phyloP scores from a whole-genome alignment of 2,888 invertebrate genomes.

The Andrena bucephala region DNA sequence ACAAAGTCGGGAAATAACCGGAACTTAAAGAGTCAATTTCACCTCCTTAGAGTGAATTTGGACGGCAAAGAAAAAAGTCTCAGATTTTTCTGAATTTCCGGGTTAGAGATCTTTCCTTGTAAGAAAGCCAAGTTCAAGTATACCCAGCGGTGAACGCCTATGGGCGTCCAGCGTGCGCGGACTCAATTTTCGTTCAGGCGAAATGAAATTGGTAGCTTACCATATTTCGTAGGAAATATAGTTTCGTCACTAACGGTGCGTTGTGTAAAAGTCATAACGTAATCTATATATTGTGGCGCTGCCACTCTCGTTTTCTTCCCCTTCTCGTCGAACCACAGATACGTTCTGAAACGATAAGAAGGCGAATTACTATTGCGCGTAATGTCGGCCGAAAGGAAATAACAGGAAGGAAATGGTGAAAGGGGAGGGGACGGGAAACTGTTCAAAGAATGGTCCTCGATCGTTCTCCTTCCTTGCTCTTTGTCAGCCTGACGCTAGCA shows the following conservation, averaged over 20 bases:
- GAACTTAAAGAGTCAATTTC: no score
- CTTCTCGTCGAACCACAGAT: constrained; percentile 99
- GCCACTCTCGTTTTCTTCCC: constrained; percentile 99
- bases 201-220: constrained; percentile 85
- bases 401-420: not conserved
- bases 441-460: constrained; percentile 12
- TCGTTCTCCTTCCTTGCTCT: constrained; percentile 1
- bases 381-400: not conserved
- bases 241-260: constrained; percentile 98
- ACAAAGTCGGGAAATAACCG: no score
- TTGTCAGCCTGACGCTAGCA: not conserved
- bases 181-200: not conserved
- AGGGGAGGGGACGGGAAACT: not conserved
- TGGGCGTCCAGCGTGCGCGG: no score
- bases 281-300: constrained; percentile 99
- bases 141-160: no score
- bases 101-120: no score
- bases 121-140: no score
- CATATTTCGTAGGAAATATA: constrained; percentile 99
- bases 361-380: constrained; percentile 19
- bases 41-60: no score
- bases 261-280: constrained; percentile 99
- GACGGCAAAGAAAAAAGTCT: no score
- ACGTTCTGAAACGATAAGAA: constrained; percentile 89
- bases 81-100: no score